phyloP scores from a whole-genome alignment of 2,888 invertebrate genomes.

The Dexiosoma caninum region DNA sequence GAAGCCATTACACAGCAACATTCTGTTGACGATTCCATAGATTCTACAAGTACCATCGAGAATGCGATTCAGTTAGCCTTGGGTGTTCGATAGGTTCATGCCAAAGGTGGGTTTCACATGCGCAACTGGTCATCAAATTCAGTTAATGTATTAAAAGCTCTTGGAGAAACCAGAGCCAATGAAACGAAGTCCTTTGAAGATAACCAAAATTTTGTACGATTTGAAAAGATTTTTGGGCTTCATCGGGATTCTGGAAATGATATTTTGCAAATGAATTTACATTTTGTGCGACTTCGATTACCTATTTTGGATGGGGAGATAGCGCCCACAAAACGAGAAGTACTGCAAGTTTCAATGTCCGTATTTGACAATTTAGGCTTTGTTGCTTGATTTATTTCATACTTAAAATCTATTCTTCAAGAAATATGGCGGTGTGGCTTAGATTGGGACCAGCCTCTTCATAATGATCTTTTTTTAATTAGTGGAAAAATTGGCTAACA shows the following conservation, averaged over 20 bases:
- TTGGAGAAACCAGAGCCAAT: slow-evolving; percentile 1
- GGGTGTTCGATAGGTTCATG: not conserved
- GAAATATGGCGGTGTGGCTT: not conserved
- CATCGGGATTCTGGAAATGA: slow-evolving; percentile 10
- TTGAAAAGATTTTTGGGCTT: slow-evolving; percentile 8
- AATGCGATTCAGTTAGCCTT: no score
- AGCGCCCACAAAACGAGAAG: slow-evolving; percentile 29
- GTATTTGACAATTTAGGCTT: slow-evolving; percentile 36
- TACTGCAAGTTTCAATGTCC: slow-evolving; percentile 30
- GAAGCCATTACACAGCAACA: slow-evolving; percentile 16
- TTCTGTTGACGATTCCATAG: not conserved
- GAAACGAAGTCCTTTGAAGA: not conserved
- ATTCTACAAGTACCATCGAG: not conserved
- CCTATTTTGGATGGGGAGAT: not conserved
- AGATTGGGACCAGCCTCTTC: slow-evolving; percentile 16
- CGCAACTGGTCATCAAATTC: no score
- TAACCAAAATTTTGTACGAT: not conserved
- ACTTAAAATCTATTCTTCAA: no score
- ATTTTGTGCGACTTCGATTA: not conserved
- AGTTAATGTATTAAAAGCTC: not conserved
- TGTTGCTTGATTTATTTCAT: slow-evolving; percentile 17
- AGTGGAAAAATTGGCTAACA: not conserved
- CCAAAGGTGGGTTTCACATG: slow-evolving; percentile 12
- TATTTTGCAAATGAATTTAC: no score
- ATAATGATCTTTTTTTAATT: not conserved